Base-by-base conservation (phyloP, 2,113 vertebrate species). In the Pungitius pungitius region DNA sequence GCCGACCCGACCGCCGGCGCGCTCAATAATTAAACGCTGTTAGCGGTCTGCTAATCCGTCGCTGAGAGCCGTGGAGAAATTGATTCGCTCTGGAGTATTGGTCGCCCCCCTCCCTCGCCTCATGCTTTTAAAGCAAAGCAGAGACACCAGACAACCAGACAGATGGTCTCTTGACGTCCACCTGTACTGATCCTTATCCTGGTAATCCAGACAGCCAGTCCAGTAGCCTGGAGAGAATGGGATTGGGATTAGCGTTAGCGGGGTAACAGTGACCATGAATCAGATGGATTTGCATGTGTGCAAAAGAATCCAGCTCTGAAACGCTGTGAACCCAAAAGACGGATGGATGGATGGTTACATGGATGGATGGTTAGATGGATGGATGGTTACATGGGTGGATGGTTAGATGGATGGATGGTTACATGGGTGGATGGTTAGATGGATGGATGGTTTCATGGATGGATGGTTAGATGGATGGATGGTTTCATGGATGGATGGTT, bases 151-250 rank as follows among this genome's bases (percentile, higher is more conserved):
- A 80, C 69, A 79, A 79, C 4, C 57, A 59, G 35, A 63, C 72
- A 64, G 77, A 83, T n/a, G 18, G 57, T 39, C 65, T 71, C 24
- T 43, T 69, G 54, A 57, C 58, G 64, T 60, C 72, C 74, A 81
- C 76, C 78, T 84, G 84, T 72, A 56, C 74, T 80, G 68, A 61
- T 75, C 5, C n/a, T 79, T 77, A 83, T 77, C 82, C 80, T 54
- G 65, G 75, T 89, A 82, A 90, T 90, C 88, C 81, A 72, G 73
- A 83, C 66, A 47, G 64, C 68, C 70, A 33, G 74, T 75, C 78
- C 75, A 57, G 59, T 49, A 51, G 40, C 61, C 59, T 42, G 51
- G 60, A 13, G 51, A 78, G 55, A 72, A 58, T 68, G 54, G 54
- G 72, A 75, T 78, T 83, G 78, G 70, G 73, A 88, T 88, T 88